Percentiles rank a stretch among this genome's conserved stretches.
These are phyloP conservation scores for Chascanopsetta lugubris DNA, from an alignment of 2,113 vertebrate genomes.

Conservation along the genomic window DNA sequence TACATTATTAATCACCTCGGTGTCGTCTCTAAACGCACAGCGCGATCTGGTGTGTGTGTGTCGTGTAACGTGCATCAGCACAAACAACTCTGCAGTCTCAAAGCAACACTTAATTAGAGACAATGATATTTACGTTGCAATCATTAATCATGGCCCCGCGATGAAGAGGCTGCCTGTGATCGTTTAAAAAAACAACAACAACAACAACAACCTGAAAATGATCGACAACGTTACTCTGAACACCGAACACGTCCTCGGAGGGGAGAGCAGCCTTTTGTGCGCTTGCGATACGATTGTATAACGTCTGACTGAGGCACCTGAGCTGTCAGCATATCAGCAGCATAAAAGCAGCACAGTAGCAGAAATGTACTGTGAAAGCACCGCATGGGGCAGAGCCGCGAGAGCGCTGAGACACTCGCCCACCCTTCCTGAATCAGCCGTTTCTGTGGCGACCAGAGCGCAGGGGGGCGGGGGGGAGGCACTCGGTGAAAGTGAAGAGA, in stretches of 20 bases:
- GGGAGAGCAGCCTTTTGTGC: slow-evolving; percentile 52
- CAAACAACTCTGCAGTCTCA: slow-evolving; percentile 25
- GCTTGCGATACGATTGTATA: slow-evolving; percentile 53
- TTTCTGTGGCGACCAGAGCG: slow-evolving; percentile 78
- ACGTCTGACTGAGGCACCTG: slow-evolving; percentile 69
- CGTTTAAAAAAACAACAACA: slow-evolving; percentile 22
- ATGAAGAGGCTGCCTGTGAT: slow-evolving; percentile 2
- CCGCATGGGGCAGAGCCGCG: slow-evolving; percentile 78
- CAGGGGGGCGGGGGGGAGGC: slow-evolving; percentile 54
- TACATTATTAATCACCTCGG: slow-evolving; percentile 74
- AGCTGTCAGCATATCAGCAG: slow-evolving; percentile 66
- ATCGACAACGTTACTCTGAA: slow-evolving; percentile 28
- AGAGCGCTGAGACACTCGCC: slow-evolving; percentile 75
- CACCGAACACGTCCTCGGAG: slow-evolving; percentile 26
- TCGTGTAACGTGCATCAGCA: slow-evolving; percentile 31
- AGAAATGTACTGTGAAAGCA: slow-evolving; percentile 74
- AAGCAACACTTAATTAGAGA: slow-evolving; percentile 17
- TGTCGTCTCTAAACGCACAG: slow-evolving; percentile 50
- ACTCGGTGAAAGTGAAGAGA: slow-evolving; percentile 63
- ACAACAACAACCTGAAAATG: too few relatives aligned
- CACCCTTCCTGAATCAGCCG: slow-evolving; percentile 80
- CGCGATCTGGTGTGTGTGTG: slow-evolving; percentile 15
- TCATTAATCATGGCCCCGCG: slow-evolving; percentile 14
- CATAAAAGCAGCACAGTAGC: slow-evolving; percentile 70
- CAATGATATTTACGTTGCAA: too few relatives aligned